A percentile compares a stretch with the other conserved stretches of the same genome.
These are phyloP conservation scores for Polyploca ridens DNA, from an alignment of 2,888 invertebrate genomes.

Conservation along the genomic window DNA sequence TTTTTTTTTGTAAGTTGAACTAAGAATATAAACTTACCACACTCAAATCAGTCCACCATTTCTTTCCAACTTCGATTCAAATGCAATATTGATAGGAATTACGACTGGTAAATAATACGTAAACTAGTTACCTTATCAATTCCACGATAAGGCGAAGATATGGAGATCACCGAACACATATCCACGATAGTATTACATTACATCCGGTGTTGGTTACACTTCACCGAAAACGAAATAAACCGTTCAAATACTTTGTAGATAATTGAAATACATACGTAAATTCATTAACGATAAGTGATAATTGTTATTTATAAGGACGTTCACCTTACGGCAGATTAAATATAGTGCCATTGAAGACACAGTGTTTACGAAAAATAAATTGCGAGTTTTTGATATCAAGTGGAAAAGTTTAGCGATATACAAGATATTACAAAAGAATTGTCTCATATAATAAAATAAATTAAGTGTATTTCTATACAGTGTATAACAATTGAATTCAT, in stretches of 20 bases:
- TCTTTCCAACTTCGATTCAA: not conserved
- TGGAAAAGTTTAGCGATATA: not conserved
- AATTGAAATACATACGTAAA: not conserved
- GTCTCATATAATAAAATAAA: no score
- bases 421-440: no score
- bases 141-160: conserved; percentile 32
- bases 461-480: no score
- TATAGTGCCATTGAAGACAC: not conserved
- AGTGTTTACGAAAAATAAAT: not conserved
- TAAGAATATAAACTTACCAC: no score
- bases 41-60: not conserved
- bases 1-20: no score
- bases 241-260: not conserved
- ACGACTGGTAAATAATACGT: not conserved
- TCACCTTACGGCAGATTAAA: conserved; percentile 24
- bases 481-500: no score
- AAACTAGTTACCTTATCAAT: conserved; percentile 29
- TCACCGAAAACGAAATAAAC: not conserved
- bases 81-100: not conserved
- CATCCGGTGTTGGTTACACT: conserved; percentile 22
- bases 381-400: not conserved
- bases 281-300: conserved; percentile 20
- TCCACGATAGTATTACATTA: conserved; percentile 29
- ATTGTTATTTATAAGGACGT: conserved; percentile 30
- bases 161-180: conserved; percentile 18